phyloP scores from a whole-genome alignment of 2,113 vertebrate genomes.

The Plotosus lineatus region DNA sequence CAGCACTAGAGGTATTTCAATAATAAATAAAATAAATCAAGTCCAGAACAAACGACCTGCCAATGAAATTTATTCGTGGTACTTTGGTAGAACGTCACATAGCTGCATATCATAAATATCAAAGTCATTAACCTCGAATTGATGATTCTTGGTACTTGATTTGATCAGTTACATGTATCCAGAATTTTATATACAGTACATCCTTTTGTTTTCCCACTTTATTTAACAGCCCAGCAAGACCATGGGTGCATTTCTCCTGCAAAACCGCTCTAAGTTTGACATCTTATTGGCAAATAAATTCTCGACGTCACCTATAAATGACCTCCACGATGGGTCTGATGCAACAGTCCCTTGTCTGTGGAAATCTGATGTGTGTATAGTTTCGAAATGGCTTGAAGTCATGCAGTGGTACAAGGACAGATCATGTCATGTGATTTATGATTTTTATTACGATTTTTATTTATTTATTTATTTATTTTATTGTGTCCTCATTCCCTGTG shows the following conservation, averaged over 20 bases:
- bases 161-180: background rate
- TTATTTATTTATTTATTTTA: background rate
- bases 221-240: background rate
- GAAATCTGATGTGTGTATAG: background rate
- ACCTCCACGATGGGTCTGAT: background rate
- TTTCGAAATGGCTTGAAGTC: background rate
- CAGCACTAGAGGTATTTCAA: conserved; percentile 37
- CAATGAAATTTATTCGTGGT: conserved; percentile 16
- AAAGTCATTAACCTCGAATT: background rate
- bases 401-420: background rate
- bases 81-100: background rate
- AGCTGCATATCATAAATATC: background rate
- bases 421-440: conserved; percentile 21
- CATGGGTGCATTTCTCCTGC: background rate
- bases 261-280: background rate
- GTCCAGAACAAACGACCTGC: conserved; percentile 40
- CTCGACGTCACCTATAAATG: background rate
- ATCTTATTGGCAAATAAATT: conserved; percentile 17
- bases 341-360: background rate
- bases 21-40: conserved; percentile 12
- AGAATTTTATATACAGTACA: background rate
- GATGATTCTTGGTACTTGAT: background rate
- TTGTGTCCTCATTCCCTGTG: conserved; percentile 10
- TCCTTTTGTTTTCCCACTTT: background rate
- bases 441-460: too few species aligned